phyloP scores from a whole-genome alignment of 2,113 vertebrate species.

The Rallus limicola region DNA sequence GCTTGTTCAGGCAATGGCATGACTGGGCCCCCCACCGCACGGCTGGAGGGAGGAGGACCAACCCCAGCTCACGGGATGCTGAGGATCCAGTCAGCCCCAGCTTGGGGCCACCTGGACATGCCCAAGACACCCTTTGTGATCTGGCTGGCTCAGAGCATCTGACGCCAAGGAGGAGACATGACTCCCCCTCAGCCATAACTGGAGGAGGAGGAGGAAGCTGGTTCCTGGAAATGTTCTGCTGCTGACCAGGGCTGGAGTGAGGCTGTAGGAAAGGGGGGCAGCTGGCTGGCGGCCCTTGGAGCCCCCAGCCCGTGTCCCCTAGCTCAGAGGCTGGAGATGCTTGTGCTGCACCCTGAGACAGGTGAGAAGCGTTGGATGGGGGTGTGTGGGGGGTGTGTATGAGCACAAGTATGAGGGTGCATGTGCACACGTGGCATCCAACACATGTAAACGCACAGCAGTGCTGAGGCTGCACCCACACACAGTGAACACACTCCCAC shows the following conservation, averaged over 20 bases:
- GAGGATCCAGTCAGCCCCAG: neutral
- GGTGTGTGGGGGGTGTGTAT: fast-evolving
- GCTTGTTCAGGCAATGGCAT: neutral
- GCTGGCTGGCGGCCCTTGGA: fast-evolving
- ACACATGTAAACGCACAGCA: fast-evolving
- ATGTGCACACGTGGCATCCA: neutral
- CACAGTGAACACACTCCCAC: fast-evolving
- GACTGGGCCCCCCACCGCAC: neutral
- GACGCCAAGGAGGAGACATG: neutral
- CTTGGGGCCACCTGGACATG: neutral
- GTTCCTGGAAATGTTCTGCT: neutral
- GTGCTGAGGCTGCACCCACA: neutral
- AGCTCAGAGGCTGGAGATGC: neutral
- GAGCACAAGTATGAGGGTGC: fast-evolving
- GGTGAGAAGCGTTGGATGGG: neutral
- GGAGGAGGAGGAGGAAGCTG: neutral
- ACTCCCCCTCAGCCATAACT: neutral
- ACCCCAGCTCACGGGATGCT: neutral
- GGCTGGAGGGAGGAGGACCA: neutral
- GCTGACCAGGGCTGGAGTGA: neutral
- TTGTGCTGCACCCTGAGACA: neutral
- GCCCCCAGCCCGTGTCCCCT: neutral
- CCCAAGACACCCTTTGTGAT: neutral
- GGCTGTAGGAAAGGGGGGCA: neutral
- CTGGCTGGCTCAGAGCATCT: neutral